Percentiles rank a stretch among this genome's conserved stretches.
Evolutionary conservation across 2,888 invertebrate genomes (phyloP).

Genomic region (Yponomeuta evonymella): DNA sequence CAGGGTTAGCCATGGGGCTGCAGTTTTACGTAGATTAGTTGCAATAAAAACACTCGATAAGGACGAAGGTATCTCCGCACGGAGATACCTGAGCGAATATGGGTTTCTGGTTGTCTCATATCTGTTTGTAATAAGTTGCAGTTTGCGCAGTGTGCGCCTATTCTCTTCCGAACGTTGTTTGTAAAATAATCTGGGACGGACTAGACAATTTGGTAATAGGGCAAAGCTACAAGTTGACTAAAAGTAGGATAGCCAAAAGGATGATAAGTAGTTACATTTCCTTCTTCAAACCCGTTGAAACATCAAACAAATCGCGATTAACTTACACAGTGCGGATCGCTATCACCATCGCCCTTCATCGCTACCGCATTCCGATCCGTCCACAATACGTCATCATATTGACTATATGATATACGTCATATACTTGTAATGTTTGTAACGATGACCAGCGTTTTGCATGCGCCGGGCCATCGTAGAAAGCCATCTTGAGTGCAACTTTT

Average conservation of each 20-base stretch:
- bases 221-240: no score
- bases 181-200: no score
- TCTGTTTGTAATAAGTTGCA: no score
- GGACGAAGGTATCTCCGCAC: background rate
- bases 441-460: slow-evolving; percentile 2
- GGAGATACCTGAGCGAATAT: background rate
- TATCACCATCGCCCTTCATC: background rate
- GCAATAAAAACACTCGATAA: background rate
- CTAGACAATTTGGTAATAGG: no score
- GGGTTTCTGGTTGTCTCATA: background rate
- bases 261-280: background rate
- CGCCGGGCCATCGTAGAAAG: background rate
- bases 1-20: background rate
- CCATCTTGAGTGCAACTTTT: background rate
- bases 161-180: no score
- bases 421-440: background rate
- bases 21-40: background rate
- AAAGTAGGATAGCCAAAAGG: background rate
- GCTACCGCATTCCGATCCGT: background rate
- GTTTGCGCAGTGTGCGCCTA: no score
- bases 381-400: background rate
- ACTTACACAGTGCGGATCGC: background rate
- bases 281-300: background rate
- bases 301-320: background rate
- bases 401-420: no score